These are phyloP conservation scores for Notiomystis cincta DNA, from an alignment of 2,113 vertebrate genomes.

Conservation along the genomic window DNA sequence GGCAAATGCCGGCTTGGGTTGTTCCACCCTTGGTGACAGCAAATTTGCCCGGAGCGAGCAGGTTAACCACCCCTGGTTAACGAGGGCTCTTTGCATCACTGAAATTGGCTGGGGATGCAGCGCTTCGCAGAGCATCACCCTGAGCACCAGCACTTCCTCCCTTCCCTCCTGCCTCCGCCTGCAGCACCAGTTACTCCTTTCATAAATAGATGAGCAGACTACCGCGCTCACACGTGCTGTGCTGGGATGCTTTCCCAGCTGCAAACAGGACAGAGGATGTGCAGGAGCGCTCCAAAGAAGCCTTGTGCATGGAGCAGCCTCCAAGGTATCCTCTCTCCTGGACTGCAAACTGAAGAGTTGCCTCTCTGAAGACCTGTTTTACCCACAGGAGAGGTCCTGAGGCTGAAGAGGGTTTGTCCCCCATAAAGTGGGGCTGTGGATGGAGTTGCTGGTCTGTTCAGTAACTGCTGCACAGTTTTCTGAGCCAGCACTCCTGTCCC, in stretches of 20 bases:
- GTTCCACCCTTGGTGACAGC: rapidly evolving
- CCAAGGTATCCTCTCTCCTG: neutral
- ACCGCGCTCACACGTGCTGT: rapidly evolving
- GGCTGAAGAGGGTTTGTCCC: neutral
- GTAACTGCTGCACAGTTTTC: neutral
- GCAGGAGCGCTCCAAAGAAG: neutral
- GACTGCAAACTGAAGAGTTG: neutral
- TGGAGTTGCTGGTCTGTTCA: neutral
- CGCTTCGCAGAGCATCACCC: neutral
- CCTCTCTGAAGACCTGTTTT: neutral
- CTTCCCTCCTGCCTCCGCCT: neutral
- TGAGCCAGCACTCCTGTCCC: neutral
- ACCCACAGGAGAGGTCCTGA: neutral
- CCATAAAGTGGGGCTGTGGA: neutral
- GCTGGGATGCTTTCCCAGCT: neutral
- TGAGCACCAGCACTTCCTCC: neutral
- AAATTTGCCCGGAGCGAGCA: rapidly evolving
- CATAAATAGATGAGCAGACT: rapidly evolving
- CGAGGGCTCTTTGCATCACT: rapidly evolving
- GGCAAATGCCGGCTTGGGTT: rapidly evolving
- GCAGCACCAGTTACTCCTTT: neutral
- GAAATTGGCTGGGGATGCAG: neutral
- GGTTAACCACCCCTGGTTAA: rapidly evolving
- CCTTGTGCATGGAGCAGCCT: rapidly evolving
- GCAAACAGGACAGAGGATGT: rapidly evolving